Base-by-base conservation (phyloP, 1,140 invertebrate species). In the Nymphalis io region DNA sequence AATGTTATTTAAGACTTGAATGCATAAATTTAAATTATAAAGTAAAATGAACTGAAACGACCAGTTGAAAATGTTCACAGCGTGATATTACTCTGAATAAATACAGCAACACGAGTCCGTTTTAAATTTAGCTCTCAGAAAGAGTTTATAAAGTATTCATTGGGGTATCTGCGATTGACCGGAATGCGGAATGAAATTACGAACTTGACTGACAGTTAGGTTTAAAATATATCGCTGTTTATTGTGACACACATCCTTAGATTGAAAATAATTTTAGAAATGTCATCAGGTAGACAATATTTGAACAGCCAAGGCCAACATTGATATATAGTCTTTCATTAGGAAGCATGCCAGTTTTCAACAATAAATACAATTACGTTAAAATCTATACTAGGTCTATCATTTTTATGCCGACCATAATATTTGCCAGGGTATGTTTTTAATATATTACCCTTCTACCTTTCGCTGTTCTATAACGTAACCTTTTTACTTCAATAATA, bases 401-500 rank as follows among this genome's bases (percentile, higher is more conserved):
- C 10, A 4, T 33, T 8, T 4, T 33, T 5, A 8, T 33, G 15
- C 40, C 40, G 38, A 42, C 15, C 15, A n/a, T 4, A 0, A 0
- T 42, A 42, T n/a, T 42, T 15, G 40, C 18, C 4, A 5, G 10
- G 27, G 6, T 33, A 33, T 33, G 27, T 33, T 33, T 33, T 51
- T 10, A 2, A 12, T 20, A 10, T 8, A 0, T 21, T 51, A 2
- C 18, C 16, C 46, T 20, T n/a, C 20, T 20, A 1, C 3, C 12
- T 18, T 20, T 18, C 44, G 16, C n/a, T 20, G 18, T 55, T 64
- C 58, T 60, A 58, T 20, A 39, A 27, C 18, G 4, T 72, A 42
- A 59, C 70, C 59, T 72, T 72, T 67, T 76, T 70, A 71, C 74
- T 74, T 84, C 76, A 85, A 84, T 84, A 81, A 85, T 84, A 81